These are phyloP conservation scores for Heliothis virescens DNA, from an alignment of 1,140 invertebrate genomes.

Conservation along the genomic window DNA sequence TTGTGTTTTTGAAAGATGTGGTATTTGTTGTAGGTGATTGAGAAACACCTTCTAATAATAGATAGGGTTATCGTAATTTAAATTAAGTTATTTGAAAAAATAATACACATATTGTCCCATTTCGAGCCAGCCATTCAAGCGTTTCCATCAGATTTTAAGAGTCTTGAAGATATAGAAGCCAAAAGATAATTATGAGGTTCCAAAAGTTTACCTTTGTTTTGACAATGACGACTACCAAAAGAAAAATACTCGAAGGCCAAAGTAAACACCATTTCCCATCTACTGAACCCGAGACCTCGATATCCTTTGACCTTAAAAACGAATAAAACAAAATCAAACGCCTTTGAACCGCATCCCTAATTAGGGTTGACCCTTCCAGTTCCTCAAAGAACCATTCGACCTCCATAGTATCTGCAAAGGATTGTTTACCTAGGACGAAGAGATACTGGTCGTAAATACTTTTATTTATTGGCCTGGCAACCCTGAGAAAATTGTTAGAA, in stretches of 20 bases:
- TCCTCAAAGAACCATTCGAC: not conserved
- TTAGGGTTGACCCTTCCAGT: constrained; percentile 37
- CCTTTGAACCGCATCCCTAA: constrained; percentile 12
- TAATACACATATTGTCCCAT: too few species aligned
- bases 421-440: not conserved
- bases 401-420: not conserved
- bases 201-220: too few species aligned
- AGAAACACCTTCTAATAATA: too few species aligned
- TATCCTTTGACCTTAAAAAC: constrained; percentile 7
- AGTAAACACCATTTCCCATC: not conserved
- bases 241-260: too few species aligned
- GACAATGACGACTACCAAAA: too few species aligned
- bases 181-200: too few species aligned
- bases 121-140: too few species aligned
- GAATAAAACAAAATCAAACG: constrained; percentile 7
- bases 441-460: constrained; percentile 5
- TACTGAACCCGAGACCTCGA: not conserved
- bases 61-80: too few species aligned
- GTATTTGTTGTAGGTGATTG: not conserved
- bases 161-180: too few species aligned
- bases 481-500: not conserved
- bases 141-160: too few species aligned
- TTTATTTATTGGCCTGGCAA: constrained; percentile 18
- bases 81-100: too few species aligned
- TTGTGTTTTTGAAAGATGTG: not conserved